Evolutionary conservation across 2,888 invertebrate species (phyloP), one percentile per base, ranked within the genome.

Genomic region (Frankliniella intonsa): DNA sequence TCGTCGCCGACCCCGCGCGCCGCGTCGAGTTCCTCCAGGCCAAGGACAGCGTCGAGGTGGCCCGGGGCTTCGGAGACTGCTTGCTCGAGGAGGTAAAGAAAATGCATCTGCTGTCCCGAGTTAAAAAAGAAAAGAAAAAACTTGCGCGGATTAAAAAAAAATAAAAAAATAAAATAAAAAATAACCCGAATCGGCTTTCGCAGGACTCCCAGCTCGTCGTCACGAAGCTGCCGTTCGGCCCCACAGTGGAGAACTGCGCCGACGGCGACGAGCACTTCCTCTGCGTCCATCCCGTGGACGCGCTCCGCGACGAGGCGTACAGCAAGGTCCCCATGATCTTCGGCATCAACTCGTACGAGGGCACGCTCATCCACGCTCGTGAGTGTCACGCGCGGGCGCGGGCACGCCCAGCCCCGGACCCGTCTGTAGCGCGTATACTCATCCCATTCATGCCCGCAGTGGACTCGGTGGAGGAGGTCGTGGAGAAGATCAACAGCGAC

Each of bases 311-410:
- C 25, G 69, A 22, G 25, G 22, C 12, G 25, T 76, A 25, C 69
- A 25, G 12, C 69, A 76, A 25, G 69, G 25, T 76, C 22, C 69
- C 69, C 69, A 76, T 25, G 22, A 76, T 76, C 22, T 25, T 76
- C 69, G 69, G 69, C 22, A 5, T 76, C 25, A 76, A 76, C 69
- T 25, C 11, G 69, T 8, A 76, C 69, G 69, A 76, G 69, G 69
- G 69, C 22, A 76, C 69, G 22, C 69, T 76, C 69, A 76, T 76
- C 69, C 25, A 76, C 69, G 69, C 69, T 25, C 25, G 69, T 76
- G 25, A 25, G 25, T 76, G 12, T 25, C 69, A 11, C 69, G 25
- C 7, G 0, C 55, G 12, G 55, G 14, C 55, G 55, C 55, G 14
- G 55, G 14, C 9, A 17, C 55, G 14, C 14, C 9, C 55, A 14